These are phyloP conservation scores for Goniozus legneri DNA, from an alignment of 1,140 invertebrate genomes.

Conservation along the genomic window DNA sequence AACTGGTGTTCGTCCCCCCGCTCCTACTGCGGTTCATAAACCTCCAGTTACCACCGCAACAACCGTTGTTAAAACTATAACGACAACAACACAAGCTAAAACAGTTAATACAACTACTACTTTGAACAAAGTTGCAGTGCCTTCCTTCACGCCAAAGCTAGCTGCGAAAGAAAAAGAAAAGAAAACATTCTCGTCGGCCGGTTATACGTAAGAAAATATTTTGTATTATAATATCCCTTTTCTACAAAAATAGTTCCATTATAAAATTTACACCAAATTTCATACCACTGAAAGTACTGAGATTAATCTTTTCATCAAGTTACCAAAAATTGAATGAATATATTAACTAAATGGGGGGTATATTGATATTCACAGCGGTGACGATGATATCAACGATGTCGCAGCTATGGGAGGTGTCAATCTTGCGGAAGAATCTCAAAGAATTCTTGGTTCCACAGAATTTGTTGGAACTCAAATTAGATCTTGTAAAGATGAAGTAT, in stretches of 20 bases:
- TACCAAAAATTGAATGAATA: too few species aligned
- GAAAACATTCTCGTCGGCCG: conserved; percentile 58
- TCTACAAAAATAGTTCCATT: neutral
- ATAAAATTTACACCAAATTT: too few species aligned
- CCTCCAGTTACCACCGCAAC: conserved; percentile 26
- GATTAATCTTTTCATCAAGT: too few species aligned
- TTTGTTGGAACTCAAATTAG: conserved; percentile 94
- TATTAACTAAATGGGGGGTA: too few species aligned
- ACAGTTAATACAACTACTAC: conserved; percentile 42
- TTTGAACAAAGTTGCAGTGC: conserved; percentile 51
- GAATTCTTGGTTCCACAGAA: conserved; percentile 91
- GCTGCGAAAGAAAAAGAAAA: conserved; percentile 64
- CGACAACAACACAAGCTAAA: conserved; percentile 38
- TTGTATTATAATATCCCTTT: conserved; percentile 2
- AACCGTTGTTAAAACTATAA: conserved; percentile 38
- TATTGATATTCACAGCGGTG: conserved; percentile 63
- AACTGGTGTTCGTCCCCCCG: conserved; percentile 36
- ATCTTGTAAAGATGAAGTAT: conserved; percentile 93
- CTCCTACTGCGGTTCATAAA: conserved; percentile 39
- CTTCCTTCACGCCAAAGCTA: conserved; percentile 50
- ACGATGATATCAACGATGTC: conserved; percentile 97
- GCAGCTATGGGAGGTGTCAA: conserved; percentile 99
- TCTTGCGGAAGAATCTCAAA: conserved; percentile 91
- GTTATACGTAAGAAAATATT: conserved; percentile 53
- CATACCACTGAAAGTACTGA: too few species aligned